Base-by-base conservation (phyloP, 2,888 invertebrate genomes). In the Pseudanteris insignis region DNA sequence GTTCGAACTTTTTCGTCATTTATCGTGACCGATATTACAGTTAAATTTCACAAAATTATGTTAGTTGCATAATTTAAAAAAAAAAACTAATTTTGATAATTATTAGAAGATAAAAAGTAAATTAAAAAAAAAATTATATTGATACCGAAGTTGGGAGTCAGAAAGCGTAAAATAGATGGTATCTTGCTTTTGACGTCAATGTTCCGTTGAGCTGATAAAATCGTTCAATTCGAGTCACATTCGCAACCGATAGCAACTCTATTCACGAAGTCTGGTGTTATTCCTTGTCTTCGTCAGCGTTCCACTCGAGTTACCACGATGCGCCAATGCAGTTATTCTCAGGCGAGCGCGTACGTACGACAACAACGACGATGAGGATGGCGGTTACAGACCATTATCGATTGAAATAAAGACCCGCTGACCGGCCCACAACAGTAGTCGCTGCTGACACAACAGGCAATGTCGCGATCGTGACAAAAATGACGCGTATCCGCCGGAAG, bases 401-500 rank as follows among this genome's bases (percentile, higher is more conserved):
- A 79, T 78, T 67, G 70, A 69, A 72, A 73, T 70, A 67, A 75
- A 73, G 72, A 70, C 65, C 62, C 59, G 46, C 48, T 59, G 60
- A 53, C 57, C 61, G 41, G 58, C 67, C 60, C 65, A 66, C 62
- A 60, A 58, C 65, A 44, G 57, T 58, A 63, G 64, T 71, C 69
- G 69, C 72, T 72, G 71, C 72, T 74, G 73, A 71, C 65, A 70
- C 68, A 61, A 63, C 51, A 41, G 63, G 70, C 74, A 75, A 76
- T 77, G 75, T 75, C 71, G 70, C 76, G 78, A 79, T 78, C 77
- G 77, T 76, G 78, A 80, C 79, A 78, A 79, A 79, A 79, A 79
- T 80, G 74, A 79, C 71, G 73, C 68, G 75, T 76, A 79, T 80
- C 79, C 79, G 79, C 72, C 79, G 79, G 79, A 80, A 76, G 73